Conservation (phyloP, 2,888 invertebrate genomes). For the Chrysodeixis includens region DNA sequence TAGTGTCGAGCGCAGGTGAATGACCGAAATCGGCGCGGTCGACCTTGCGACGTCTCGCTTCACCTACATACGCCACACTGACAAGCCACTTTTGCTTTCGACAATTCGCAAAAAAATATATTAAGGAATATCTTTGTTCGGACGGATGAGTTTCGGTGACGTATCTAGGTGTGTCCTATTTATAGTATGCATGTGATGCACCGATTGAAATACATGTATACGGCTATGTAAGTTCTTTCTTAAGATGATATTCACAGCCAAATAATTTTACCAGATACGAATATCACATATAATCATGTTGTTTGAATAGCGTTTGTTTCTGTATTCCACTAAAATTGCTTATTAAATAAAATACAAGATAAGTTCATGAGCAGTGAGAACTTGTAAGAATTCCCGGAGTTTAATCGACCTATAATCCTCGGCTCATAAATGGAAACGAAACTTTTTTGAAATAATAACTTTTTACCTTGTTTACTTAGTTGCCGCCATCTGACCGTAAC, state of each 20-base stretch:
- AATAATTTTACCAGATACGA: neutral
- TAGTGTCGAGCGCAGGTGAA: constrained; percentile 77
- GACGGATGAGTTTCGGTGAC: constrained; percentile 37
- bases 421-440: constrained; percentile 51
- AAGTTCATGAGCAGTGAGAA: constrained; percentile 11
- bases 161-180: constrained; percentile 50
- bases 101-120: constrained; percentile 83
- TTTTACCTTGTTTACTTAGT: neutral
- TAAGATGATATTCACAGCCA: neutral
- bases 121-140: constrained; percentile 62
- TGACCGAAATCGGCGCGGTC: constrained; percentile 87
- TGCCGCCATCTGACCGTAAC: neutral
- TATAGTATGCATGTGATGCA: neutral
- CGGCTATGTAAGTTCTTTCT: neutral
- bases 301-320: neutral
- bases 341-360: constrained; percentile 11
- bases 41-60: constrained; percentile 86
- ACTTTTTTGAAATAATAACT: constrained; percentile 48
- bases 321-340: neutral
- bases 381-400: constrained; percentile 13
- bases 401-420: constrained; percentile 35
- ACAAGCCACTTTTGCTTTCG: constrained; percentile 88
- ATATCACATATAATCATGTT: neutral
- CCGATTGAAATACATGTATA: neutral
- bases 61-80: constrained; percentile 87